Evolutionary conservation across 2,888 invertebrate genomes (phyloP), one percentile per base, ranked within the genome.

Genomic region (Congeria kusceri): DNA sequence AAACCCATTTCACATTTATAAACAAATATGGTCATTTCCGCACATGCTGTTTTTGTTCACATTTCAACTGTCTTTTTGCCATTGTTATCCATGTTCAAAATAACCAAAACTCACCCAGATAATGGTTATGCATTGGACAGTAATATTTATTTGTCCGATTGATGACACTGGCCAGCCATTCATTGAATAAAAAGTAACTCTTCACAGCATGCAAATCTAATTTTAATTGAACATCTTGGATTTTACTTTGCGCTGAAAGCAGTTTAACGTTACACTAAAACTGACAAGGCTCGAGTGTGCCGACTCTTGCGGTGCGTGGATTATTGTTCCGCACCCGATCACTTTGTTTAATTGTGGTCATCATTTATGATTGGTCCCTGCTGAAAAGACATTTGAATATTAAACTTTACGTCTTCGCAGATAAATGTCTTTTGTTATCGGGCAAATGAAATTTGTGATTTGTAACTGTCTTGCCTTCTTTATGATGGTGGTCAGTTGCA

Each of bases 171-270:
- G 62, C 77, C 70, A 49, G 69, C 83, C 67, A 79, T 80, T 74
- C 63, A 67, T 29, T 59, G 64, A 61, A 61, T 71, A 75, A 76
- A 76, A 68, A 76, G 72, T 74, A 70, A 66, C 73, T 66, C 70
- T 69, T 75, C 76, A 64, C 68, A 73, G 66, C 73, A 66, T 77
- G 78, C 77, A 80, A 83, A 78, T 77, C 77, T 78, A 80, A 80
- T 73, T 83, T 83, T 83, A 83, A 83, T 83, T 80, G 83, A 80
- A 80, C 83, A 80, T 76, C 77, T 80, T 83, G 80, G 76, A 66
- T 78, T 83, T 83, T 83, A 83, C 80, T 78, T 83, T 67, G 49
- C 73, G 69, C 63, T 61, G 73, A 80, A 75, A 77, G 66, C 67
- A 68, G 77, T 80, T 80, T 83, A 61, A 69, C 72, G 74, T 83